Conservation (phyloP, 2,113 vertebrate genomes). For the Salvator merianae region DNA sequence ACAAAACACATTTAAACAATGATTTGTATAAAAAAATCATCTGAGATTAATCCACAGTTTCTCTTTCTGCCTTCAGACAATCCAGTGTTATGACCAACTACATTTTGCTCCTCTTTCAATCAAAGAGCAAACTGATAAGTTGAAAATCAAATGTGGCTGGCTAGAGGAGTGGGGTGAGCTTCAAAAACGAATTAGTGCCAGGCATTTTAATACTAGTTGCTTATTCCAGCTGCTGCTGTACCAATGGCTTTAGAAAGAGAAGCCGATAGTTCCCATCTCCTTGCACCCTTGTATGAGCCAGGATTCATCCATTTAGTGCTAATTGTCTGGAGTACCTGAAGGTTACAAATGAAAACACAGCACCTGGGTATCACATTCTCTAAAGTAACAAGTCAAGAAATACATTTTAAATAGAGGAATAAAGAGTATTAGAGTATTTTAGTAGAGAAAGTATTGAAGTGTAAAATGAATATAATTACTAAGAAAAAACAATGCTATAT, state of each 20-base stretch:
- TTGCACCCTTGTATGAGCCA: too few relatives aligned
- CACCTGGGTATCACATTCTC: too few relatives aligned
- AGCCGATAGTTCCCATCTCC: background rate
- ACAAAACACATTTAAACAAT: too few relatives aligned
- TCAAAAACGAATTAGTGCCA: too few relatives aligned
- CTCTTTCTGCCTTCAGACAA: background rate
- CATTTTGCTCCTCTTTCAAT: background rate
- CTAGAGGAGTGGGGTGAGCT: too few relatives aligned
- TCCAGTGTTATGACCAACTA: background rate
- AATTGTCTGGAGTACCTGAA: background rate
- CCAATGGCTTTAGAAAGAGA: background rate
- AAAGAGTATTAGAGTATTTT: background rate
- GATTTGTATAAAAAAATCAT: background rate
- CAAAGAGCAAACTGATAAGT: background rate
- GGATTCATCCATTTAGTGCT: background rate
- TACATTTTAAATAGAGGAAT: background rate
- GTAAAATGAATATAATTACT: background rate
- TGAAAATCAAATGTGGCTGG: background rate
- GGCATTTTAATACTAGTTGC: too few relatives aligned
- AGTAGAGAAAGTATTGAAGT: background rate
- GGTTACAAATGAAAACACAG: too few relatives aligned
- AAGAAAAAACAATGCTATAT: background rate
- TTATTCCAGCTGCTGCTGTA: too few relatives aligned
- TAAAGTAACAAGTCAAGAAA: too few relatives aligned
- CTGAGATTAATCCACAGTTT: background rate